Percentiles rank a stretch among this genome's conserved stretches.
Conservation (phyloP, 1,140 invertebrate species). For the Calliphora vicina region DNA sequence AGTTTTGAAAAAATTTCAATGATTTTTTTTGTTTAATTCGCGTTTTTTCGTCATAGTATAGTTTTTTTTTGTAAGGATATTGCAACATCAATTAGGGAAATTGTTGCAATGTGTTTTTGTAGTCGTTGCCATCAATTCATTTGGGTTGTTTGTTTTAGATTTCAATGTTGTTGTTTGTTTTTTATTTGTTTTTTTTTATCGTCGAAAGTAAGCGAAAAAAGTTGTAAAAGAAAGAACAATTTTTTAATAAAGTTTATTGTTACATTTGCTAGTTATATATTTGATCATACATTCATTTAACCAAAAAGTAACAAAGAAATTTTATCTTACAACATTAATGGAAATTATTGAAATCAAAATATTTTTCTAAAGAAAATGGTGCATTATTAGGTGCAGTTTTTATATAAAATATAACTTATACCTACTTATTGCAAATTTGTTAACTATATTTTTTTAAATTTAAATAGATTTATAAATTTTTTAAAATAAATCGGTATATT, state of each 20-base stretch:
- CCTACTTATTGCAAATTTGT: too few species aligned
- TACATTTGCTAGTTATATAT: constrained; percentile 12
- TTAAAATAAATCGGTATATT: too few species aligned
- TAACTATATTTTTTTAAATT: too few species aligned
- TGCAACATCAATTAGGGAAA: constrained; percentile 29
- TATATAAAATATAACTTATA: too few species aligned
- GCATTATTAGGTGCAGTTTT: constrained; percentile 21
- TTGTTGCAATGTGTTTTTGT: constrained; percentile 37
- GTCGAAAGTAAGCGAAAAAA: not conserved
- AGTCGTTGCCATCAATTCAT: not conserved
- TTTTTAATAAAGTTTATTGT: constrained; percentile 26
- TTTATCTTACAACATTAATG: not conserved
- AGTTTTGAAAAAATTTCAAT: not conserved
- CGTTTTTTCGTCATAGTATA: not conserved
- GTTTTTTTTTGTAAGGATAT: not conserved
- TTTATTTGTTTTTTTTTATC: not conserved
- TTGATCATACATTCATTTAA: not conserved
- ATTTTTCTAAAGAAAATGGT: not conserved
- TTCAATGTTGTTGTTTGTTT: not conserved
- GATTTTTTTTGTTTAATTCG: constrained; percentile 10
- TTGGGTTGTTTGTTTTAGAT: not conserved
- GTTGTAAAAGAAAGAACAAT: constrained; percentile 39
- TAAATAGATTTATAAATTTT: too few species aligned
- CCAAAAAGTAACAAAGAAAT: not conserved
- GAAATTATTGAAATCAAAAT: not conserved